Evolutionary conservation across 92 coral and sea anemone species (phyloP).

Genomic region (Siderastrea siderea): DNA sequence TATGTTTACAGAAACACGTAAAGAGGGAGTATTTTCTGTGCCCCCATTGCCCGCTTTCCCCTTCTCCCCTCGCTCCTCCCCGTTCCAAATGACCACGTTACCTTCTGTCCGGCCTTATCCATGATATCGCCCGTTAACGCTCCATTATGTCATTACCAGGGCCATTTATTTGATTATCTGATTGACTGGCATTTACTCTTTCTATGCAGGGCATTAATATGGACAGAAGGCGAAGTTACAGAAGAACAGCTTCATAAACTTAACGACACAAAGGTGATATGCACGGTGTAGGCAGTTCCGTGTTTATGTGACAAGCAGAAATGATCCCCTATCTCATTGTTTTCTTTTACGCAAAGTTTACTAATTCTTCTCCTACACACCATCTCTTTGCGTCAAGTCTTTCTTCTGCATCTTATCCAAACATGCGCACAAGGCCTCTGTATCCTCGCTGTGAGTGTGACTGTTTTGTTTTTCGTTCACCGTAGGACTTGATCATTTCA

Average conservation of each 20-base stretch:
- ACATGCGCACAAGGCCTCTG: too few relatives aligned
- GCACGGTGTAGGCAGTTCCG: not conserved
- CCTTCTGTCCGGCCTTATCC: too few relatives aligned
- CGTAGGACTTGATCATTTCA: constrained; percentile 76
- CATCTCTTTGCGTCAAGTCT: too few relatives aligned
- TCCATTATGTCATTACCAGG: too few relatives aligned
- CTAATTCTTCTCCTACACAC: too few relatives aligned
- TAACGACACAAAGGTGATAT: constrained; percentile 9
- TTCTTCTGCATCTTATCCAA: too few relatives aligned
- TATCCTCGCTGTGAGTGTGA: not conserved
- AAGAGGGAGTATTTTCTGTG: not conserved
- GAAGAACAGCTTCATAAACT: constrained; percentile 72
- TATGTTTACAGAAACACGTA: constrained; percentile 12
- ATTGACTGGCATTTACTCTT: not conserved
- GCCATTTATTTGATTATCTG: too few relatives aligned
- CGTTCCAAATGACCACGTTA: too few relatives aligned
- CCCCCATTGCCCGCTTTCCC: not conserved
- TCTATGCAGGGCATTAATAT: constrained; percentile 81
- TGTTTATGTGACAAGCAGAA: too few relatives aligned
- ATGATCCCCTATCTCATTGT: too few relatives aligned
- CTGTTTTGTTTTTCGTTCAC: not conserved
- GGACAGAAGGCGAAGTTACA: constrained; percentile 81
- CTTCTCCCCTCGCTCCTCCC: not conserved
- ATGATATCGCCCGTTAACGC: too few relatives aligned
- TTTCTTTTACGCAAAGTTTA: too few relatives aligned